Evolutionary conservation across 2,888 invertebrate species (phyloP).

Genomic region (Eutolmus rufibarbis): DNA sequence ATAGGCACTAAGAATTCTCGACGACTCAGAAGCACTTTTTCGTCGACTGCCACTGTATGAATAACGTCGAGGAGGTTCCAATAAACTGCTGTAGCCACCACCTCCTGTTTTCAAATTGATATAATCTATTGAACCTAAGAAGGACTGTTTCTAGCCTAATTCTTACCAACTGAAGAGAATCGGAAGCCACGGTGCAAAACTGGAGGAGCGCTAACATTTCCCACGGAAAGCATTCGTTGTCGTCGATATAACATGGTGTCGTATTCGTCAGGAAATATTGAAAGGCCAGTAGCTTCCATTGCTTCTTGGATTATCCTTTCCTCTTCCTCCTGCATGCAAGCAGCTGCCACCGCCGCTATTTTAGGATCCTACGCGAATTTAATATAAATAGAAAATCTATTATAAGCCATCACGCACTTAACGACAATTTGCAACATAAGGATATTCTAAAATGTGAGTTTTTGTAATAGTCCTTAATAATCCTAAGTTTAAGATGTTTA

Average conservation of each 20-base stretch:
- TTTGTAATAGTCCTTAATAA: no score
- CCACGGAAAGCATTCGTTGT: conserved; percentile 70
- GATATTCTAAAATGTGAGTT: background rate
- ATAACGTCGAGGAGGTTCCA: conserved; percentile 73
- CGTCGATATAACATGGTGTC: conserved; percentile 64
- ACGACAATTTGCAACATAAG: background rate
- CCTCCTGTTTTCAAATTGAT: conserved; percentile 58
- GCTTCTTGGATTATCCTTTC: conserved; percentile 78
- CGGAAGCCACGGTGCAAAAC: conserved; percentile 64
- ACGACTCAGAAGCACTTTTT: conserved; percentile 70
- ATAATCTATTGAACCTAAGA: background rate
- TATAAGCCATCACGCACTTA: background rate
- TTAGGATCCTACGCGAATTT: conserved; percentile 70
- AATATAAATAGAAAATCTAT: background rate
- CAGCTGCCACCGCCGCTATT: conserved; percentile 79
- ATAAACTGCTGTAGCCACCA: conserved; percentile 75
- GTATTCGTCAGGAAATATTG: conserved; percentile 64
- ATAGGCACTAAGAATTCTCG: conserved; percentile 62
- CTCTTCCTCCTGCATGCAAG: conserved; percentile 77
- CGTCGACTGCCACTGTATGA: conserved; percentile 64
- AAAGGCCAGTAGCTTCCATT: conserved; percentile 71
- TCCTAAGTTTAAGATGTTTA: background rate
- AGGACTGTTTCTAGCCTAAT: background rate
- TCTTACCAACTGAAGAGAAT: conserved; percentile 68
- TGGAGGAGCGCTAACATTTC: conserved; percentile 71